phyloP scores from a whole-genome alignment of 1,140 invertebrate species.

The Pseudomyrmex concolor region DNA sequence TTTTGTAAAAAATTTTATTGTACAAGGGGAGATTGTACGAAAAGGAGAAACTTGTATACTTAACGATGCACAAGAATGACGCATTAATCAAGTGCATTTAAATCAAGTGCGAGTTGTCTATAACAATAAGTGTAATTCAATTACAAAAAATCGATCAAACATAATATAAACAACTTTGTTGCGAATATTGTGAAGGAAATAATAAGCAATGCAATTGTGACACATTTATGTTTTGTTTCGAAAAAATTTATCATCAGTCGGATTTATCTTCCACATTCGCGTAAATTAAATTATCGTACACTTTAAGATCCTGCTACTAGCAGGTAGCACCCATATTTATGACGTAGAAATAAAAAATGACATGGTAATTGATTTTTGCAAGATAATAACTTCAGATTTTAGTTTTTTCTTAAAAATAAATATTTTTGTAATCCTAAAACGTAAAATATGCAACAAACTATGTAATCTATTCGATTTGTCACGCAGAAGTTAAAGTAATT shows the following conservation, averaged over 20 bases:
- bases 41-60: background rate
- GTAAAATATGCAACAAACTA: no score
- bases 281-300: slow-evolving; percentile 17
- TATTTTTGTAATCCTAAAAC: no score
- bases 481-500: no score
- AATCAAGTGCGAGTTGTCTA: background rate
- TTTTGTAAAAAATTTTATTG: no score
- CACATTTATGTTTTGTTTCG: background rate
- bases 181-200: background rate
- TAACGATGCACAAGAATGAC: slow-evolving; percentile 3
- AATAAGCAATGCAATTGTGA: slow-evolving; percentile 16
- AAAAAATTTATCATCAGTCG: slow-evolving; percentile 17
- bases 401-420: no score
- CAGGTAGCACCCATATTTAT: no score
- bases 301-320: no score
- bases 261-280: slow-evolving; percentile 30
- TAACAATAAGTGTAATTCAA: background rate
- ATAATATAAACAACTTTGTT: background rate
- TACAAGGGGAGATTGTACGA: no score
- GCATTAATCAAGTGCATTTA: slow-evolving; percentile 54
- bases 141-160: slow-evolving; percentile 10
- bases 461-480: no score
- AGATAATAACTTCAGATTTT: no score
- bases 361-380: no score
- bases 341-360: no score